Base-by-base conservation (phyloP, 2,797 vertebrate species). In the Furcifer pardalis region DNA sequence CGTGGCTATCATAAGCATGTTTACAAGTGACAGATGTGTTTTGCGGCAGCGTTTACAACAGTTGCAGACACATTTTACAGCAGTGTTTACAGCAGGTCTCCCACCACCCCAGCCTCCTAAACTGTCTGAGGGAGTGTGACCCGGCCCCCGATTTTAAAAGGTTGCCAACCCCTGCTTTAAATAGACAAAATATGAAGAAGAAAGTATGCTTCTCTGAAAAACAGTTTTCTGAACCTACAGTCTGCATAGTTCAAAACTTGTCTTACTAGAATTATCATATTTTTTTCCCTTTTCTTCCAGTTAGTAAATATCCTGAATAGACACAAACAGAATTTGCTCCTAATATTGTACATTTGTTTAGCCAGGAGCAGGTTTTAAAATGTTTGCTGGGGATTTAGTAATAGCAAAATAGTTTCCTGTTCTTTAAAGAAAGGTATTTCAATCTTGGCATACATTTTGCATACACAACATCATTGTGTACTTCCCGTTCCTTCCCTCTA, bases 221-320 rank as follows among this genome's bases (percentile, higher is more conserved):
- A 66, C n/a, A 71, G 84, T 91, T 93, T 93, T 32, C 66, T 86
- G 62, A 72, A 89, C 37, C 62, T 87, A 86, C 0, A 19, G 83
- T 74, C 82, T 90, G 40, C 76, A 81, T 56, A 30, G 44, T 86
- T 80, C 5, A 0, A 86, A 85, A 0, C 0, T 88, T 77, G 77
- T 23, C 44, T 77, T 82, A 79, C 82, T 87, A 6, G 87, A 83
- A 89, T 85, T 7, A 19, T 84, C 82, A 66, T 82, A 69, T 72
- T 27, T 84, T 75, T 87, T n/a, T n/a, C n/a, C n/a, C 83, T 27
- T 71, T 85, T 1, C 84, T 93, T 89, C 89, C 88, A 87, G 62
- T 91, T 81, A 79, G 84, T 89, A 86, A 88, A 81, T 59, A 80
- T 40, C 56, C 40, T 52, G 65, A 79, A 84, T 89, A 82, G 37